Conservation (phyloP, 2,888 invertebrate genomes). For the Endomychus coccineus region DNA sequence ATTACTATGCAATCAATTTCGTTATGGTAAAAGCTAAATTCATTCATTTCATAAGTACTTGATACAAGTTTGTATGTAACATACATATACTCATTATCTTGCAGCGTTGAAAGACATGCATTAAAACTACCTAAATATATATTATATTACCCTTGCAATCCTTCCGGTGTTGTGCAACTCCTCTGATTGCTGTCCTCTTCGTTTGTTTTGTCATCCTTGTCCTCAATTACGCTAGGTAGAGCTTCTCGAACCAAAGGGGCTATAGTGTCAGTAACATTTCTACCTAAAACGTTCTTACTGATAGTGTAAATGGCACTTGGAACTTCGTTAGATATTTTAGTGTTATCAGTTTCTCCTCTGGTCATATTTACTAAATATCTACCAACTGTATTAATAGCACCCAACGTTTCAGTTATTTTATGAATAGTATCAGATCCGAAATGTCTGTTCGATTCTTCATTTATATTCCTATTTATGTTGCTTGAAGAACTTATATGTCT, state of each 20-base stretch:
- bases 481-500: conserved; percentile 17
- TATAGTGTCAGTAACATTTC: conserved; percentile 74
- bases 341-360: conserved; percentile 41
- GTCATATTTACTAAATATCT: conserved; percentile 80
- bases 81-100: too few species aligned
- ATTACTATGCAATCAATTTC: too few species aligned
- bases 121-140: too few species aligned
- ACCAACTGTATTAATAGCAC: conserved; percentile 80
- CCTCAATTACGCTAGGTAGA: conserved; percentile 28
- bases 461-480: conserved; percentile 7
- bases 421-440: conserved; percentile 43
- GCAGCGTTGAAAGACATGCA: too few species aligned
- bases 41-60: too few species aligned
- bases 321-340: conserved; percentile 47
- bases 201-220: conserved; percentile 22
- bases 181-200: conserved; percentile 50
- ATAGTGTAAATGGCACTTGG: conserved; percentile 72
- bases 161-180: conserved; percentile 76
- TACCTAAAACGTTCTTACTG: conserved; percentile 69
- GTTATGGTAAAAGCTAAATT: too few species aligned
- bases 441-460: conserved; percentile 34
- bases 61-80: too few species aligned
- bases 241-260: conserved; percentile 61
- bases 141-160: conserved; percentile 56
- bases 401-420: conserved; percentile 56